Evolutionary conservation across 2,113 vertebrate genomes (phyloP).

Genomic region (Fukomys damarensis): DNA sequence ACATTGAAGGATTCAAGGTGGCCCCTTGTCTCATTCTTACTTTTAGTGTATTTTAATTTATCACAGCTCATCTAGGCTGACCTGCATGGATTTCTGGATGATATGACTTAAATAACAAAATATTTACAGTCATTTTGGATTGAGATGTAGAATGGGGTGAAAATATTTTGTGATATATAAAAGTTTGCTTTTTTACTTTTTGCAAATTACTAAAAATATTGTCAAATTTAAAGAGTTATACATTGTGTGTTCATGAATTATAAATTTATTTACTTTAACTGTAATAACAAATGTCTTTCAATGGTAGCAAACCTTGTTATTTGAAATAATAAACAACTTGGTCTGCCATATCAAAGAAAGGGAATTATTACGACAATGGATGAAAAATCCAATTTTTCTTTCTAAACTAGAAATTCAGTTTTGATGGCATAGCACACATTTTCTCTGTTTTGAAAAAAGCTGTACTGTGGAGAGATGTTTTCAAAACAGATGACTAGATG

Average conservation of each 20-base stretch:
- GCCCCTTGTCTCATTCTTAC: background rate
- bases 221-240: background rate
- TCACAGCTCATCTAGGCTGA: background rate
- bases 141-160: background rate
- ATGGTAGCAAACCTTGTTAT: background rate
- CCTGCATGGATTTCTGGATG: background rate
- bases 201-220: constrained; percentile 6
- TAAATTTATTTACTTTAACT: constrained; percentile 50
- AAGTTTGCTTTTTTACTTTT: background rate
- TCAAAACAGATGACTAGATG: background rate
- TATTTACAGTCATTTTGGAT: background rate
- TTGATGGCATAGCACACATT: background rate
- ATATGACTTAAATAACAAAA: background rate
- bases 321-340: background rate
- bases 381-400: background rate
- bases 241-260: constrained; percentile 34
- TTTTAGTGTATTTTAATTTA: background rate
- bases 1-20: background rate
- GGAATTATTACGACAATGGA: background rate
- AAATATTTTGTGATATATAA: background rate
- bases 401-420: background rate
- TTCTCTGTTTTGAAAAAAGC: background rate
- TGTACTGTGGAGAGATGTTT: background rate
- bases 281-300: constrained; percentile 16
- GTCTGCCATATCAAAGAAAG: background rate